Conservation (phyloP, 1,140 invertebrate species). For the Ceratosolen fusciceps region DNA sequence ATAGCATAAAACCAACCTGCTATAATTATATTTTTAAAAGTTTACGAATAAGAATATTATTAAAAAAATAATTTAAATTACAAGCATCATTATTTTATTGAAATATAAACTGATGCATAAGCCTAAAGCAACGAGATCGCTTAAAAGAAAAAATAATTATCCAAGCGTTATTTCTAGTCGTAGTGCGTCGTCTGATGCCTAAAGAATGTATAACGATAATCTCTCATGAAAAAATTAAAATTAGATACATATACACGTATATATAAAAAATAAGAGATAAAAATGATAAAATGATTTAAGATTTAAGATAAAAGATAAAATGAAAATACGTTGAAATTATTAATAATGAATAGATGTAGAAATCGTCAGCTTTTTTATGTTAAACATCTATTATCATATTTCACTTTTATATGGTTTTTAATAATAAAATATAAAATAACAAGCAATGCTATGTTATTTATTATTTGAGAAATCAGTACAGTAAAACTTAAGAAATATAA, state of each 20-base stretch:
- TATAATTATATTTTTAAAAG: constrained; percentile 27
- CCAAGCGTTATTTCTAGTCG: constrained; percentile 48
- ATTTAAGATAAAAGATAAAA: constrained; percentile 20
- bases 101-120: not conserved
- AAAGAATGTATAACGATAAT: constrained; percentile 27
- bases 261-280: not conserved
- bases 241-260: not conserved
- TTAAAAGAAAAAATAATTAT: constrained; percentile 41
- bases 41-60: constrained; percentile 46
- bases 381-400: not conserved
- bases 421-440: no score
- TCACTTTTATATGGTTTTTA: no score
- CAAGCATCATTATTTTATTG: constrained; percentile 23
- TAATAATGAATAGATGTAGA: constrained; percentile 20
- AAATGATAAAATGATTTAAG: constrained; percentile 19
- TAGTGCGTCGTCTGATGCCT: constrained; percentile 48
- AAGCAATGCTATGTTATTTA: no score
- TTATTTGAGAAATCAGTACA: no score
- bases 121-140: constrained; percentile 29
- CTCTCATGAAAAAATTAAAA: constrained; percentile 6
- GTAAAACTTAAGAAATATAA: no score
- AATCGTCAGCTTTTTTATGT: constrained; percentile 39
- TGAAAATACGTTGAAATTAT: constrained; percentile 13
- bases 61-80: constrained; percentile 39
- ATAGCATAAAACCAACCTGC: constrained; percentile 78